Evolutionary conservation across 1,140 invertebrate species (phyloP).

Genomic region (Bombus impatiens): DNA sequence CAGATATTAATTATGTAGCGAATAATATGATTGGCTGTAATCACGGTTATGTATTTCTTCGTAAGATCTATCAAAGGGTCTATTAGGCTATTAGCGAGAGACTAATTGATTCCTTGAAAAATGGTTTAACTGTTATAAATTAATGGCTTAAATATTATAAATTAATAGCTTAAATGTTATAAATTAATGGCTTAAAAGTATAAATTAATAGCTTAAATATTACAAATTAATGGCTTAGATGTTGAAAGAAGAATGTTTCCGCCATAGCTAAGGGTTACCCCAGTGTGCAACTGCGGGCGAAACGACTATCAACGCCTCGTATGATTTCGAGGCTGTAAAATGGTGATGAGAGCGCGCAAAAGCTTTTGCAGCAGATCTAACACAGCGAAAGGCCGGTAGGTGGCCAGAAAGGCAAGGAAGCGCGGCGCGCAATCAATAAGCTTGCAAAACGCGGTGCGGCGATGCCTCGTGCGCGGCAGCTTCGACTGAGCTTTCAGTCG

Average conservation of each 20-base stretch:
- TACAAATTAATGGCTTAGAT: neutral
- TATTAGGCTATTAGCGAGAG: too few species aligned
- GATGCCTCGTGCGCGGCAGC: constrained; percentile 49
- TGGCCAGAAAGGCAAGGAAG: constrained; percentile 68
- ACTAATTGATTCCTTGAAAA: too few species aligned
- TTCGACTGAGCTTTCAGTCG: constrained; percentile 67
- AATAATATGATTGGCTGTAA: too few species aligned
- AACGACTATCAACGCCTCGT: neutral
- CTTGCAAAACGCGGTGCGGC: constrained; percentile 65
- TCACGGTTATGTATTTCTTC: too few species aligned
- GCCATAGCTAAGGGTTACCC: too few species aligned
- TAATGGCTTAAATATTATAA: too few species aligned
- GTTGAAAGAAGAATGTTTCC: neutral
- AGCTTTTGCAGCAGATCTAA: constrained; percentile 31
- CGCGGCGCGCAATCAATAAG: constrained; percentile 76
- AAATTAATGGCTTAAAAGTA: too few species aligned
- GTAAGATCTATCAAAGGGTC: too few species aligned
- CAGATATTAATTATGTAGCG: too few species aligned
- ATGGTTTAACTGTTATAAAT: too few species aligned
- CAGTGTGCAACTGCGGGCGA: neutral
- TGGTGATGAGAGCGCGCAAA: constrained; percentile 13
- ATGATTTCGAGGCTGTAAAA: neutral
- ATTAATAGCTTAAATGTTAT: too few species aligned
- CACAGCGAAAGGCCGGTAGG: constrained; percentile 60
- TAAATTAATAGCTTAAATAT: too few species aligned